Percentiles rank a stretch among this genome's conserved stretches.
phyloP scores from a whole-genome alignment of 2,113 vertebrate genomes.

The Dipodomys spectabilis region DNA sequence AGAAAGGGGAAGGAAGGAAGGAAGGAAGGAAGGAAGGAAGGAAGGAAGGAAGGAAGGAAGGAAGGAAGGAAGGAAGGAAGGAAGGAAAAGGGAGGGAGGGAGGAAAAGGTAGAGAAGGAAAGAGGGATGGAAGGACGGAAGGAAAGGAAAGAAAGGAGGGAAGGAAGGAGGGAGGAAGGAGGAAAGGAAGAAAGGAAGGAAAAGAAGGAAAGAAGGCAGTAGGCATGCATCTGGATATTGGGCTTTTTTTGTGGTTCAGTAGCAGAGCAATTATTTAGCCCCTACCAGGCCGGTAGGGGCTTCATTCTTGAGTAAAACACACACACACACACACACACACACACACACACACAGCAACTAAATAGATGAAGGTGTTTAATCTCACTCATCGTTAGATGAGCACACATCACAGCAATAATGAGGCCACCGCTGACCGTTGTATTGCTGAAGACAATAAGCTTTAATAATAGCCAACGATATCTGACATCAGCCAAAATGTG shows the following conservation, averaged over 20 bases:
- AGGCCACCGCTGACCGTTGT: neutral
- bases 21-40: no score
- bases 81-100: no score
- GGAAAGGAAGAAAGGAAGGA: neutral
- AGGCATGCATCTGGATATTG: no score
- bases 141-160: no score
- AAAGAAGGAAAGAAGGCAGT: no score
- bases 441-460: neutral
- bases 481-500: neutral
- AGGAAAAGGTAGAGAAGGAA: no score
- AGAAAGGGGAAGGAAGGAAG: no score
- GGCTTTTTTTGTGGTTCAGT: neutral
- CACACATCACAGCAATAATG: neutral
- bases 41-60: no score
- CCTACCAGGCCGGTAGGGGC: neutral
- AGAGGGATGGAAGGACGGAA: no score
- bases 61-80: neutral
- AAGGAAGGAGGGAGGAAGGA: no score
- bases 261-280: neutral
- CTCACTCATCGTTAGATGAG: neutral
- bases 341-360: neutral
- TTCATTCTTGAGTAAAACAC: neutral
- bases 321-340: neutral
- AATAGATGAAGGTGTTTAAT: slow-evolving; percentile 11
- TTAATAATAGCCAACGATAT: neutral